Percentiles rank a stretch among this genome's conserved stretches.
Conservation (phyloP, 2,888 invertebrate species). For the Agrilus cyanescens region DNA sequence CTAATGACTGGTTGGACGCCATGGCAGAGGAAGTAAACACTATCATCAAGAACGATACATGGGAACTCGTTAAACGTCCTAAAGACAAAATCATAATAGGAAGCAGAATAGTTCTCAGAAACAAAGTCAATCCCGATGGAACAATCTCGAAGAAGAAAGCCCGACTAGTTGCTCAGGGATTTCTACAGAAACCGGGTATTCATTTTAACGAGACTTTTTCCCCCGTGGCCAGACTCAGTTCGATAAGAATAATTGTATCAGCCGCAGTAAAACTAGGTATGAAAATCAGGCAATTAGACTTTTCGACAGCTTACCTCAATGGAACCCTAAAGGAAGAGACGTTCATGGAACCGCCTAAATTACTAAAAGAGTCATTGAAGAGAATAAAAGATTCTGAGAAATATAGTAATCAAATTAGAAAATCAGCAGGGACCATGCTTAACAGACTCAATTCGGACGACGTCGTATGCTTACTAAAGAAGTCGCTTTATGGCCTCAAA, state of each 20-base stretch:
- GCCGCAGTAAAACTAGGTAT: constrained; percentile 14
- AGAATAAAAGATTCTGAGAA: too few relatives aligned
- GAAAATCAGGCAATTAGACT: constrained; percentile 15
- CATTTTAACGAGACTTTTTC: constrained; percentile 21
- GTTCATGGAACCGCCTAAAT: constrained; percentile 12
- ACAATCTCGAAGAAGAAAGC: constrained; percentile 17
- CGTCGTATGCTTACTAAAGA: constrained; percentile 15
- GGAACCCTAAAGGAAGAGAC: constrained; percentile 14
- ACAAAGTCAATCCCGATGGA: constrained; percentile 15
- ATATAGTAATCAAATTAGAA: not conserved
- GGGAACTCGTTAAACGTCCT: constrained; percentile 15
- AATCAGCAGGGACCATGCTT: not conserved
- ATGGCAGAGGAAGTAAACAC: constrained; percentile 13
- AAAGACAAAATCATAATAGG: constrained; percentile 12
- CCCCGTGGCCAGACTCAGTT: constrained; percentile 18
- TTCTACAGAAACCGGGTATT: constrained; percentile 18
- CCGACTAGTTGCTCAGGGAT: constrained; percentile 21
- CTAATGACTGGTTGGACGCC: constrained; percentile 14
- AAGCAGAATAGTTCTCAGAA: constrained; percentile 16
- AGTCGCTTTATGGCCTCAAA: constrained; percentile 15
- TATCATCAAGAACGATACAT: constrained; percentile 16
- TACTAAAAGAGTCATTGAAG: not conserved
- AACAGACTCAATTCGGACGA: constrained; percentile 4
- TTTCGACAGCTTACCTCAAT: constrained; percentile 14
- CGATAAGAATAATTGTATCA: constrained; percentile 17